Percentiles rank a stretch among this genome's conserved stretches.
Evolutionary conservation across 1,140 invertebrate species (phyloP).

Genomic region (Acromyrmex echinatior): DNA sequence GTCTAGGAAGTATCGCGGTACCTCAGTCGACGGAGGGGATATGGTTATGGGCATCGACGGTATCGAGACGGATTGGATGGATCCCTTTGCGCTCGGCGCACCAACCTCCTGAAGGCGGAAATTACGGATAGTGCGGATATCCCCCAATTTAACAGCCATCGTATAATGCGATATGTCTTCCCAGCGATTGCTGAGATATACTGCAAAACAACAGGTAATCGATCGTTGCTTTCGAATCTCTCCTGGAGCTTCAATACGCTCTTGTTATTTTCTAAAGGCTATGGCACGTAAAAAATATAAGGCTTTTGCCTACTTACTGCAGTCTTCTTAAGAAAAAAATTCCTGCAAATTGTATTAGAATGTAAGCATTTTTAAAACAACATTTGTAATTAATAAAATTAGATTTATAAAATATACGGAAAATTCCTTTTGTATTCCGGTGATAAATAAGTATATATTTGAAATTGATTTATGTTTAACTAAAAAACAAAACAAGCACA

Average conservation of each 20-base stretch:
- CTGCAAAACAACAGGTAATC: slow-evolving; percentile 33
- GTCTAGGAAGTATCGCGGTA: slow-evolving; percentile 75
- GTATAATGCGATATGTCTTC: slow-evolving; percentile 53
- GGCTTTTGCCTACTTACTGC: too few species aligned
- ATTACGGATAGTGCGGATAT: slow-evolving; percentile 52
- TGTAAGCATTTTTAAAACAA: too few species aligned
- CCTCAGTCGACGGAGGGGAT: slow-evolving; percentile 24
- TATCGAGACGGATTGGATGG: slow-evolving; percentile 47
- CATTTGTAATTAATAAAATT: too few species aligned
- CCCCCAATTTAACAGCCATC: slow-evolving; percentile 56
- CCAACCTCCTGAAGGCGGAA: slow-evolving; percentile 41
- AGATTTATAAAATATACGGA: too few species aligned
- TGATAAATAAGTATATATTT: too few species aligned
- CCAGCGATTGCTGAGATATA: slow-evolving; percentile 43
- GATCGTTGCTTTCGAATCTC: slow-evolving; percentile 31
- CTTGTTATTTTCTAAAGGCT: not conserved
- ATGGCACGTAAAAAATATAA: too few species aligned
- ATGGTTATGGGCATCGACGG: slow-evolving; percentile 61
- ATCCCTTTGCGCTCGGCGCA: slow-evolving; percentile 12
- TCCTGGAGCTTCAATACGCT: not conserved
- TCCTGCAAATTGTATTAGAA: too few species aligned
- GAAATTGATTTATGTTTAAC: too few species aligned
- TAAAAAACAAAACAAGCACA: too few species aligned
- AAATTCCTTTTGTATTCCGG: too few species aligned
- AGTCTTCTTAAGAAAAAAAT: too few species aligned